Conservation (phyloP, 2,113 vertebrate genomes). For the Athene noctua region DNA sequence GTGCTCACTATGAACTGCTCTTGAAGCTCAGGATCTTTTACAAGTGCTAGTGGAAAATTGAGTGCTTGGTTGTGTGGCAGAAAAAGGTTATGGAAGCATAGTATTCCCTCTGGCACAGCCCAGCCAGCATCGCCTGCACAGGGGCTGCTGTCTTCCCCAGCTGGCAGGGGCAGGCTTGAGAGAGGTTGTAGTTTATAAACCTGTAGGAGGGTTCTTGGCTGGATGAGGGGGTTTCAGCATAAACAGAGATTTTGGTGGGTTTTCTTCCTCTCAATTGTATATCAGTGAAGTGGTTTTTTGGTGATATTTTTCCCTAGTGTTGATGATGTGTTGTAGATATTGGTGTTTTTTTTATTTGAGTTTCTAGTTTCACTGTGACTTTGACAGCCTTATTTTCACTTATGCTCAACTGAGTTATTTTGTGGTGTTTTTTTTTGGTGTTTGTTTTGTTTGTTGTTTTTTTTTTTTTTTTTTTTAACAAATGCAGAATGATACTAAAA, state of each 20-base stretch:
- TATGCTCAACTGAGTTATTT: neutral
- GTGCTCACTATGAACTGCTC: neutral
- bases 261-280: neutral
- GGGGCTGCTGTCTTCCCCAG: neutral
- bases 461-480: neutral
- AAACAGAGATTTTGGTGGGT: neutral
- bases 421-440: no score
- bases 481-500: neutral
- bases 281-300: neutral
- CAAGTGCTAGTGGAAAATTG: neutral
- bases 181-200: neutral
- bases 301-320: neutral
- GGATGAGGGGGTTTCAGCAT: neutral
- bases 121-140: fast-evolving
- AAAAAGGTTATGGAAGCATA: neutral
- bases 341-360: neutral
- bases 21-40: neutral
- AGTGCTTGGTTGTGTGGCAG: neutral
- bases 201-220: neutral
- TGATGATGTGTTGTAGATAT: neutral
- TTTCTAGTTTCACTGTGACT: neutral
- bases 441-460: no score
- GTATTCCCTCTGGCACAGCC: neutral
- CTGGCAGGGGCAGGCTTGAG: neutral
- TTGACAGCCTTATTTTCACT: neutral